These are phyloP conservation scores for Hyperoplus immaculatus DNA, from an alignment of 2,797 vertebrate species.

Conservation along the genomic window DNA sequence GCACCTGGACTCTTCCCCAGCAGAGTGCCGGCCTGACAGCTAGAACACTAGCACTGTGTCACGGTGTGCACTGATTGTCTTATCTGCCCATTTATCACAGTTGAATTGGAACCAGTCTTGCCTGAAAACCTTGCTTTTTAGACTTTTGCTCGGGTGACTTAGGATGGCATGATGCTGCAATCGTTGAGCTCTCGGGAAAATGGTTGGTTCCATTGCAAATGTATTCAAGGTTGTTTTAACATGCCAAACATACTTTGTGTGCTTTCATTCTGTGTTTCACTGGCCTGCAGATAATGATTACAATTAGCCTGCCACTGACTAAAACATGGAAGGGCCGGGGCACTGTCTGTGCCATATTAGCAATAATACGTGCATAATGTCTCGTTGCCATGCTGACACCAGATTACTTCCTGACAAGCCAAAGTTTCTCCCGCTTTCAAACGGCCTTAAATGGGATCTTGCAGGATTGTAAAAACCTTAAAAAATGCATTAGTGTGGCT, in stretches of 20 bases:
- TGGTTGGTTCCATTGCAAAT: constrained; percentile 78
- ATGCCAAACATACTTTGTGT: constrained; percentile 41
- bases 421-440: constrained; percentile 38
- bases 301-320: constrained; percentile 50
- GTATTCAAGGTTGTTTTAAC: constrained; percentile 73
- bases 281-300: constrained; percentile 56
- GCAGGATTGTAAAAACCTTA: constrained; percentile 49
- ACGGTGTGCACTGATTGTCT: constrained; percentile 95
- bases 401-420: constrained; percentile 40
- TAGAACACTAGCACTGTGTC: constrained; percentile 85
- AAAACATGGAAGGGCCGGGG: constrained; percentile 1
- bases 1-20: constrained; percentile 90
- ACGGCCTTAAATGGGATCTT: constrained; percentile 52
- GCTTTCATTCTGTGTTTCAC: constrained; percentile 54
- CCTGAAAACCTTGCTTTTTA: constrained; percentile 92
- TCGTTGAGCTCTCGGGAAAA: constrained; percentile 77
- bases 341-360: constrained; percentile 37
- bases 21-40: constrained; percentile 90
- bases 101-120: constrained; percentile 97
- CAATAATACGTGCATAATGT: constrained; percentile 12
- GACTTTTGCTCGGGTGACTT: constrained; percentile 89
- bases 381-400: constrained; percentile 23
- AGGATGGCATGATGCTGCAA: constrained; percentile 85
- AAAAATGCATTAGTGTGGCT: constrained; percentile 66
- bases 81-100: constrained; percentile 99